These are phyloP conservation scores for Drosophila yooni DNA, from an alignment of 2,888 invertebrate species.

Conservation along the genomic window DNA sequence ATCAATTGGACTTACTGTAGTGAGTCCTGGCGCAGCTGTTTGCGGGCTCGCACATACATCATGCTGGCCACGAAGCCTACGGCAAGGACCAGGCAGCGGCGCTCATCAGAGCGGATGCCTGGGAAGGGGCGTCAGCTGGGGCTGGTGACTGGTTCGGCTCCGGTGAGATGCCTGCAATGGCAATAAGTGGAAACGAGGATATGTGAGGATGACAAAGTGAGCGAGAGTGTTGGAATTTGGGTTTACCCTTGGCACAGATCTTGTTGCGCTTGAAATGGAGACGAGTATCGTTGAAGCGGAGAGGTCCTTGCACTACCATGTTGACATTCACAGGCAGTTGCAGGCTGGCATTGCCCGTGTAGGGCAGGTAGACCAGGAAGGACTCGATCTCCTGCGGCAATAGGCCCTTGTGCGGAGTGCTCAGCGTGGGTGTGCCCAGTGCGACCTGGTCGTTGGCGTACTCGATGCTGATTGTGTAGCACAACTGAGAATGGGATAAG, in stretches of 20 bases:
- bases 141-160: slow-evolving; percentile 90
- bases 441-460: slow-evolving; percentile 88
- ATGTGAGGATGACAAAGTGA: background rate
- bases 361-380: slow-evolving; percentile 91
- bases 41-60: slow-evolving; percentile 84
- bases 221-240: background rate
- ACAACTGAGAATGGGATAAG: slow-evolving; percentile 64
- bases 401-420: slow-evolving; percentile 92
- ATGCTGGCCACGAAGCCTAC: slow-evolving; percentile 83
- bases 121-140: slow-evolving; percentile 88
- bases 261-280: slow-evolving; percentile 93
- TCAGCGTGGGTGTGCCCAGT: slow-evolving; percentile 91
- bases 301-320: slow-evolving; percentile 91
- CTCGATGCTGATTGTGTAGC: slow-evolving; percentile 86
- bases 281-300: slow-evolving; percentile 89
- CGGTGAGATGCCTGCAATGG: slow-evolving; percentile 85
- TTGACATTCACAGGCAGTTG: slow-evolving; percentile 93
- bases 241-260: slow-evolving; percentile 92
- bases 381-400: slow-evolving; percentile 92
- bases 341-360: slow-evolving; percentile 91
- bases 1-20: slow-evolving; percentile 80
- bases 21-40: slow-evolving; percentile 83
- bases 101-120: slow-evolving; percentile 91
- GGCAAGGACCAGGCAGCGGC: slow-evolving; percentile 88
- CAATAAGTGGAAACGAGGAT: slow-evolving; percentile 10